These are phyloP conservation scores for Acanthopagrus latus DNA, from an alignment of 2,797 vertebrate species.

Conservation along the genomic window DNA sequence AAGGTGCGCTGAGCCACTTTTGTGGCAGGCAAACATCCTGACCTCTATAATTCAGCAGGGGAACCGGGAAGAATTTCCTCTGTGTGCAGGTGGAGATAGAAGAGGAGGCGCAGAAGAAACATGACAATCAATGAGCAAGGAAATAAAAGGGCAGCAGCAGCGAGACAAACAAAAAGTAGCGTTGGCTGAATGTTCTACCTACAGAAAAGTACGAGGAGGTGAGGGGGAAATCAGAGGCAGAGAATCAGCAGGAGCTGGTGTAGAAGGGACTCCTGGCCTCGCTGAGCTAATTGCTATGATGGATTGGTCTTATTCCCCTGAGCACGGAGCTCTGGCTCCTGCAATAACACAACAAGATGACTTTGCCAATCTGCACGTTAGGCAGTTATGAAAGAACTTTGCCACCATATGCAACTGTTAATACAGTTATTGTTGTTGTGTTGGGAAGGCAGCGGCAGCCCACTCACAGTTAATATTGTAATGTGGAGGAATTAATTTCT, in stretches of 20 bases:
- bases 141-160: conserved; percentile 14
- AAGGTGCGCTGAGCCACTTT: conserved; percentile 51
- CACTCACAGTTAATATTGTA: conserved; percentile 45
- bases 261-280: conserved; percentile 28
- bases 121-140: neutral
- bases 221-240: conserved; percentile 17
- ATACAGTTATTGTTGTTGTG: conserved; percentile 34
- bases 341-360: conserved; percentile 61
- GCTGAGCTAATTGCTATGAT: conserved; percentile 72
- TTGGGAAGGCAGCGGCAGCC: conserved; percentile 38
- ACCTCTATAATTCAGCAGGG: conserved; percentile 61
- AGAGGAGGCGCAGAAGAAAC: neutral
- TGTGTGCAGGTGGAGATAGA: neutral
- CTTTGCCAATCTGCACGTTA: conserved; percentile 55
- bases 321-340: conserved; percentile 44
- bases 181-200: neutral
- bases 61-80: conserved; percentile 27
- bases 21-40: conserved; percentile 55
- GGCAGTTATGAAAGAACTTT: conserved; percentile 59
- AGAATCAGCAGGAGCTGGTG: conserved; percentile 35
- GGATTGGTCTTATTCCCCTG: conserved; percentile 63
- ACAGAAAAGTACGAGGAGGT: neutral
- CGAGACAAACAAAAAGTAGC: conserved; percentile 17
- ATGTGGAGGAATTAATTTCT: conserved; percentile 55
- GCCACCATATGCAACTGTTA: conserved; percentile 41